Percentiles rank a stretch among this genome's conserved stretches.
Conservation (phyloP, 2,797 vertebrate genomes). For the Catamblyrhynchus diadema region DNA sequence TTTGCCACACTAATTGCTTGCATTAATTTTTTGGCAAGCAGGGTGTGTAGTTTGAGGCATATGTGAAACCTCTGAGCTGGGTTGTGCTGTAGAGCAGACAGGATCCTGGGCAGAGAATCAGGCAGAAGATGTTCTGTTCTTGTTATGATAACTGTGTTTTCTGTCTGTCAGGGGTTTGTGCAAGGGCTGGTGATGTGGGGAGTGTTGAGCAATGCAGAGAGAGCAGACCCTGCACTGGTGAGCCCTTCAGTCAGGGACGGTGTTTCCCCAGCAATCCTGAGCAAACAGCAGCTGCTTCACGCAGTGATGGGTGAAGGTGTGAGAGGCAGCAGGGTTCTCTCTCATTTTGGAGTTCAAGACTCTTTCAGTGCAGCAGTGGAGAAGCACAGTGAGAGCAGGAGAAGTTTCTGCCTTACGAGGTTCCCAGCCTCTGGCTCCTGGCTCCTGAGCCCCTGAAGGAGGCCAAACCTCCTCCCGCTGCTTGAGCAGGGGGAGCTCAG, state of each 20-base stretch:
- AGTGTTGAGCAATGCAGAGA: neutral
- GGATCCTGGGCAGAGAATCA: neutral
- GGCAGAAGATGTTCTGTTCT: neutral
- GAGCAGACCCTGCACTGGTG: neutral
- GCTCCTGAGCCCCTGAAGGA: too few relatives aligned
- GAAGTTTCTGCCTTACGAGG: neutral
- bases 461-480: neutral
- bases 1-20: neutral
- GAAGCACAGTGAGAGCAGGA: neutral
- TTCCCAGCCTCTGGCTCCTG: neutral
- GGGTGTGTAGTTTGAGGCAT: neutral
- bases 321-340: neutral
- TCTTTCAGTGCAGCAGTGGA: neutral
- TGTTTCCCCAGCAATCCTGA: neutral
- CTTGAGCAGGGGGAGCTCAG: neutral
- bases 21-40: neutral
- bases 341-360: neutral
- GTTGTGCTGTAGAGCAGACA: neutral
- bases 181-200: neutral
- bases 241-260: neutral
- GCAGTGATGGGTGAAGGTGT: neutral
- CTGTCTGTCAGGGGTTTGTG: neutral
- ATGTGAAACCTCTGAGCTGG: neutral
- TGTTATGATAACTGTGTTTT: neutral
- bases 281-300: neutral